Evolutionary conservation across 2,888 invertebrate genomes (phyloP), one percentile per base, ranked within the genome.

Genomic region (Diarsia brunnea): DNA sequence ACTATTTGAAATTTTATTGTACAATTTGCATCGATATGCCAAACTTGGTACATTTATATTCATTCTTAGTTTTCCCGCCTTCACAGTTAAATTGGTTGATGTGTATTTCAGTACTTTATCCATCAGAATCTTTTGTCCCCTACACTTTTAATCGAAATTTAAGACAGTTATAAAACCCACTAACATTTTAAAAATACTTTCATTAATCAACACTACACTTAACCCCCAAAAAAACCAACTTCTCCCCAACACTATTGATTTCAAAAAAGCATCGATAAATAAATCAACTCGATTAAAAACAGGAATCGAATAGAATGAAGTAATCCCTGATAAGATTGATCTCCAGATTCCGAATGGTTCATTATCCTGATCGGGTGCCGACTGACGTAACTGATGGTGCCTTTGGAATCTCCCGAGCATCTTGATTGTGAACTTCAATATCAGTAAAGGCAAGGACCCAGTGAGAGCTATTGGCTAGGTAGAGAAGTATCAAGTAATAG

Each of bases 271-370:
- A 79, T 84, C 79, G 67, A 87, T 85, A 82, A n/a, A 43, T 63
- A n/a, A 86, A 87, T 88, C 82, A 85, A 87, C 79, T 89, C 85
- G 86, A 84, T 89, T 86, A 87, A 88, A 87, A 88, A 76, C 80
- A 78, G 78, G 74, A 87, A 88, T 87, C 86, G 85, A 84, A 87
- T 89, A 84, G 87, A 88, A 90, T 88, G 87, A 83, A 87, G 89
- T 75, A 89, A 89, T 87, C 87, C 84, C 67, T 82, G 87, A 87
- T 90, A 91, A 93, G 93, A 93, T 93, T 91, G 91, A 93, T 93
- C 92, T 84, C 73, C 80, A 83, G 89, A 89, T 90, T 89, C 87
- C 79, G 80, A 88, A 90, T 87, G 89, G 90, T 92, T 93, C 93
- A 92, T 92, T 93, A 93, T 90, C 88, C 85, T 81, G 75, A 80